Conservation (phyloP, 2,797 vertebrate genomes). For the Aphelocoma californica region DNA sequence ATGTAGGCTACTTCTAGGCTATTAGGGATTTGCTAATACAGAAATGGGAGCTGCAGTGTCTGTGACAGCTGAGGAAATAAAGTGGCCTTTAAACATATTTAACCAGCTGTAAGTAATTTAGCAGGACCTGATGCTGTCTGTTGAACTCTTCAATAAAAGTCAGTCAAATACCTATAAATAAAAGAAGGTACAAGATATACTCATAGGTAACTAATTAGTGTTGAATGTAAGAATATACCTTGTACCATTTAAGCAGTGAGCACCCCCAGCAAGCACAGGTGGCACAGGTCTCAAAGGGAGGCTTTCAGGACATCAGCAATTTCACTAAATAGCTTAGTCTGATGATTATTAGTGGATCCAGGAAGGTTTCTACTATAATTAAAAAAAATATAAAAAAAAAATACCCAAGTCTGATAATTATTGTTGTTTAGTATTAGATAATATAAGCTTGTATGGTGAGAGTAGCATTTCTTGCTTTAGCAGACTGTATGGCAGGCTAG, state of each 20-base stretch:
- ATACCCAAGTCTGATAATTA: not conserved
- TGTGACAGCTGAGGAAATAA: not conserved
- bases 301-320: not conserved
- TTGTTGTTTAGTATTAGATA: not conserved
- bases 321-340: not conserved
- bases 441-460: not conserved
- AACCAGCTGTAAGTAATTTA: not conserved
- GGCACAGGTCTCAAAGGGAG: not conserved
- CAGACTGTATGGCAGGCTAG: not conserved
- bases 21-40: not conserved
- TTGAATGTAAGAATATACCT: not conserved
- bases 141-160: not conserved
- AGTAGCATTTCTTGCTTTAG: not conserved
- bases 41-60: not conserved
- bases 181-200: not conserved
- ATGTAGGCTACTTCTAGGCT: not conserved
- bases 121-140: not conserved
- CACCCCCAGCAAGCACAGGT: accelerated
- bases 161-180: not conserved
- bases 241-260: not conserved
- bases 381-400: not conserved
- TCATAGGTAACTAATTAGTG: not conserved
- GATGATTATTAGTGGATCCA: not conserved
- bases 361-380: not conserved
- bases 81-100: not conserved